A percentile compares a stretch with the other conserved stretches of the same genome.
Evolutionary conservation across 2,113 vertebrate species (phyloP).

Genomic region (Nothobranchius furzeri): DNA sequence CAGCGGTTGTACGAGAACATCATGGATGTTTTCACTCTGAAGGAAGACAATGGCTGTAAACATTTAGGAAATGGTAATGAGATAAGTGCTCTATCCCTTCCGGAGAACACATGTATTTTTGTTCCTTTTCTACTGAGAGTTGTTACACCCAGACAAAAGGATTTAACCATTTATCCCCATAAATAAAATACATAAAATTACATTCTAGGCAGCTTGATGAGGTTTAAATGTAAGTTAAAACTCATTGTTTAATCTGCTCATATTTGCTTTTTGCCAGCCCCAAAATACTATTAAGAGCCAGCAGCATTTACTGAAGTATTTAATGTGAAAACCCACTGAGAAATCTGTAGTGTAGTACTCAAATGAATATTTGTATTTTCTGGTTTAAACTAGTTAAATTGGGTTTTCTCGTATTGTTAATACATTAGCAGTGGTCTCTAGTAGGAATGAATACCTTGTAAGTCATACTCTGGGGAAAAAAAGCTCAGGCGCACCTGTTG

Average conservation of each 20-base stretch:
- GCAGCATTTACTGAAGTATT: neutral
- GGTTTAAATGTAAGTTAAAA: slow-evolving; percentile 27
- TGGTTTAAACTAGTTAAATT: slow-evolving; percentile 63
- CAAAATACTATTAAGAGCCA: slow-evolving; percentile 15
- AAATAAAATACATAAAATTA: slow-evolving; percentile 44
- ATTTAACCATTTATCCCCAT: slow-evolving; percentile 33
- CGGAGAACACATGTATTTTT: slow-evolving; percentile 54
- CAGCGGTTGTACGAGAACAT: slow-evolving; percentile 53
- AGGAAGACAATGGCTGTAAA: slow-evolving; percentile 66
- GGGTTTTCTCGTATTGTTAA: slow-evolving; percentile 70
- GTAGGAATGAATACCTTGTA: too few relatives aligned
- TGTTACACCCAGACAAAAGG: slow-evolving; percentile 29
- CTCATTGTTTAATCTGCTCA: slow-evolving; percentile 17
- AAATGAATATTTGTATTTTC: slow-evolving; percentile 75
- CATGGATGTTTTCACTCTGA: slow-evolving; percentile 48
- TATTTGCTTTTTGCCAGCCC: slow-evolving; percentile 21
- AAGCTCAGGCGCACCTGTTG: too few relatives aligned
- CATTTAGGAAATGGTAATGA: slow-evolving; percentile 66
- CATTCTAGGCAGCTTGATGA: slow-evolving; percentile 29
- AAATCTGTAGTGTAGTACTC: slow-evolving; percentile 54
- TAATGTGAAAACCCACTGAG: neutral
- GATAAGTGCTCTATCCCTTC: slow-evolving; percentile 63
- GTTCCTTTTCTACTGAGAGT: slow-evolving; percentile 8
- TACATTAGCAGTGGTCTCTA: too few relatives aligned
- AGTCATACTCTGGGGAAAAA: too few relatives aligned